Conservation (phyloP, 2,797 vertebrate genomes). For the Cossypha caffra region DNA sequence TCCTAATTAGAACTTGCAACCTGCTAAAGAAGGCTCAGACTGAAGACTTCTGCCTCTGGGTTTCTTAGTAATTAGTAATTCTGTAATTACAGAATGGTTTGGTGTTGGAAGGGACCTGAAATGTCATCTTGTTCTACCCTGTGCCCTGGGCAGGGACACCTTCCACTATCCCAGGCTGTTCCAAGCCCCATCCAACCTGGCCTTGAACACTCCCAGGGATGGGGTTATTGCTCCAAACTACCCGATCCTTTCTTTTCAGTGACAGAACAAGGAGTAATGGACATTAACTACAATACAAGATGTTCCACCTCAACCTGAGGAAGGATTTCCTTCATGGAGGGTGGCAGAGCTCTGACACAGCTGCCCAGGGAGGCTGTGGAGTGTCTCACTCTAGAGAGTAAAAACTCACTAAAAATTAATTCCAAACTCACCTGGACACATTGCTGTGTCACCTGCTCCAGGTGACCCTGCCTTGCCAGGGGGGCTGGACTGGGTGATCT, state of each 20-base stretch:
- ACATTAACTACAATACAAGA: no score
- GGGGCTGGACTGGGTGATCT: neutral
- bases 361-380: neutral
- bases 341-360: neutral
- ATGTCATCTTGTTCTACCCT: rapidly evolving
- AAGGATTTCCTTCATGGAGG: neutral
- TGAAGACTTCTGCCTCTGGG: neutral
- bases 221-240: neutral
- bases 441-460: neutral
- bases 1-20: neutral
- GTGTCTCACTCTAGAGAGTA: rapidly evolving
- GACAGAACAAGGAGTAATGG: neutral
- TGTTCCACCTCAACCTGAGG: neutral
- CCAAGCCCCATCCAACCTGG: rapidly evolving
- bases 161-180: neutral
- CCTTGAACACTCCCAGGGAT: neutral
- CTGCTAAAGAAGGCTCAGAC: neutral
- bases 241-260: neutral
- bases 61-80: neutral
- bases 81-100: neutral
- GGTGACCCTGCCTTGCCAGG: neutral
- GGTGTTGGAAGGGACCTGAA: neutral
- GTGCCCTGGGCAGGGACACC: neutral
- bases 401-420: no score
- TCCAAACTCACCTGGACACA: neutral